Base-by-base conservation (phyloP, 1,140 invertebrate genomes). In the Drosophila ironensis region DNA sequence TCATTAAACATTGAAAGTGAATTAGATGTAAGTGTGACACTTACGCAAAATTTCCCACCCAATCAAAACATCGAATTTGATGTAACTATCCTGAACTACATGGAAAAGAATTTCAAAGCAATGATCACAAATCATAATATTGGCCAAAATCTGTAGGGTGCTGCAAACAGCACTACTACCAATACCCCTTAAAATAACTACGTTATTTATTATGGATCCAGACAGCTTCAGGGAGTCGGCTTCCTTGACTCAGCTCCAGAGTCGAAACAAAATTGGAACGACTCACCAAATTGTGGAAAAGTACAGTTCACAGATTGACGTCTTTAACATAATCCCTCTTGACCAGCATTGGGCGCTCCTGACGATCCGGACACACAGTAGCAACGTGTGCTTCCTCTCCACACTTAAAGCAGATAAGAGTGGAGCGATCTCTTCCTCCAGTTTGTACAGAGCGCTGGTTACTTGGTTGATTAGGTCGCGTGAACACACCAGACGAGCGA, bases 291-390 rank as follows among this genome's bases (percentile, higher is more conserved):
- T 24, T 24, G 22, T 3, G 6, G 22, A 3, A 3, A 24, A 24
- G 22, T 6, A 41, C 22, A 2, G 28, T 44, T 7, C 41, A 61
- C 19, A 52, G 17, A 9, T 46, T 61, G 7, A 50, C 37, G 20
- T 37, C 19, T 35, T 57, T 47, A 8, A 57, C 54, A 14, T 41
- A 22, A 14, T 27, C 14, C 8, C 30, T 46, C 2, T n/a, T 47
- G 44, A 4, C 25, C 1, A 19, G 22, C 33, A 17, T 19, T 28
- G 54, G 14, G 30, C 25, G 19, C 37, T 48, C 19, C 37, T 41
- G 25, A 27, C 46, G 16, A 42, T 60, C 11, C 9, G 46, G 37
- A 5, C 38, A 44, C 14, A 37, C 54, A 30, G 37, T 42, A 35
- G 45, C 28, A 0, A 60, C 16, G 17, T 48, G 45, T 14, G 45